Evolutionary conservation across 2,113 vertebrate genomes (phyloP).

Genomic region (Cairina moschata): DNA sequence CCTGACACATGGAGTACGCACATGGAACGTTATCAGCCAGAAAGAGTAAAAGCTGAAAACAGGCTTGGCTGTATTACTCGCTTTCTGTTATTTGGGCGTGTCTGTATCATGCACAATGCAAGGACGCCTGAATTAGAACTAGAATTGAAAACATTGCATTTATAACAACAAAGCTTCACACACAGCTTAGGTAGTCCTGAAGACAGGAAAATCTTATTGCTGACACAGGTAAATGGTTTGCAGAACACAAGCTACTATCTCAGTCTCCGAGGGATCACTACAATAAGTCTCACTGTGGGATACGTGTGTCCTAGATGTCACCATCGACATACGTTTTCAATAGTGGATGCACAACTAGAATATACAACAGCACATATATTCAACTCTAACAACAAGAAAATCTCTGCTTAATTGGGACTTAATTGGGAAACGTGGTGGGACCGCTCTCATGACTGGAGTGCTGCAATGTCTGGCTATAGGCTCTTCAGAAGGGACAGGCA

Average conservation of each 20-base stretch:
- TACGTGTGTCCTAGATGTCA: background rate
- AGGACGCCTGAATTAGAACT: background rate
- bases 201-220: background rate
- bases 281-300: background rate
- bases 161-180: background rate
- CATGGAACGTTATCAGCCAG: background rate
- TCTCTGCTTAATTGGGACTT: background rate
- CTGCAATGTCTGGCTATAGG: too few species aligned
- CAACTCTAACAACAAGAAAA: background rate
- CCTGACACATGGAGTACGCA: constrained; percentile 13
- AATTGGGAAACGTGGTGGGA: too few species aligned
- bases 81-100: background rate
- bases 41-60: background rate
- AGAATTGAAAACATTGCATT: background rate
- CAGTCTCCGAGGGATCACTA: background rate
- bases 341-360: background rate
- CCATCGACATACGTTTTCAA: fast-evolving
- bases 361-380: background rate
- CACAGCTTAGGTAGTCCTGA: background rate
- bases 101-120: background rate
- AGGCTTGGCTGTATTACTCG: background rate
- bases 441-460: too few species aligned
- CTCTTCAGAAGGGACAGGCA: too few species aligned
- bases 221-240: background rate
- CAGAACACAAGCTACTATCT: background rate